Base-by-base conservation (phyloP, 2,888 invertebrate species). In the Itoplectis maculator region DNA sequence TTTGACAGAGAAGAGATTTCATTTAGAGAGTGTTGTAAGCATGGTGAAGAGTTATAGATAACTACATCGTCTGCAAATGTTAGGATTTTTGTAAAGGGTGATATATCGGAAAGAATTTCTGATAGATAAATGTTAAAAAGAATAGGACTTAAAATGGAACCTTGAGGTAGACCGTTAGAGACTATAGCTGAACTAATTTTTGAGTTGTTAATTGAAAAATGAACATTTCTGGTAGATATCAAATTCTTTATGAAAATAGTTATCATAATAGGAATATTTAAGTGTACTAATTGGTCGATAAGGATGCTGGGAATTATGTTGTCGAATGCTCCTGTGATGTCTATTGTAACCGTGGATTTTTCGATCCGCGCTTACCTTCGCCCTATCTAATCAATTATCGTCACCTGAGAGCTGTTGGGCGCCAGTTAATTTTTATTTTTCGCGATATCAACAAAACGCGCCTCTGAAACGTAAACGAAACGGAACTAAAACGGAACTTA, bases 111-210 rank as follows among this genome's bases (percentile, higher is more conserved):
- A 2, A 70, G 7, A 2, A 72, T 47, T 40, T 45, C 15, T 2
- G 45, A 59, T 0, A 72, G 9, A 15, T 59, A 72, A 0, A 72
- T 23, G 3, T 72, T 72, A 11, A 72, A 72, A 8, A 59, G 29
- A 1, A 59, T 72, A 9, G 56, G 59, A 11, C 59, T 72, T 9
- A 72, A 11, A 2, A 72, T 56, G 0, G 59, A 72, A 0, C 70
- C 70, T 15, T 59, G 70, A 1, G 59, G 70, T 15, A 72, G 11
- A 1, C 35, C 70, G 4, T 56, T 56, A 6, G 2, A 5, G 9
- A 23, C 42, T 7, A 6, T 37, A 20, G 20, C 20, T 1, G 42
- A 40, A 9, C 29, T 29, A 6, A 54, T 5, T 6, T 15, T 4
- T 0, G 51, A 13, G 11, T 54, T 51, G 6, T 54, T 69, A 13